These are phyloP conservation scores for Erpetoichthys calabaricus DNA, from an alignment of 2,797 vertebrate species.

Conservation along the genomic window DNA sequence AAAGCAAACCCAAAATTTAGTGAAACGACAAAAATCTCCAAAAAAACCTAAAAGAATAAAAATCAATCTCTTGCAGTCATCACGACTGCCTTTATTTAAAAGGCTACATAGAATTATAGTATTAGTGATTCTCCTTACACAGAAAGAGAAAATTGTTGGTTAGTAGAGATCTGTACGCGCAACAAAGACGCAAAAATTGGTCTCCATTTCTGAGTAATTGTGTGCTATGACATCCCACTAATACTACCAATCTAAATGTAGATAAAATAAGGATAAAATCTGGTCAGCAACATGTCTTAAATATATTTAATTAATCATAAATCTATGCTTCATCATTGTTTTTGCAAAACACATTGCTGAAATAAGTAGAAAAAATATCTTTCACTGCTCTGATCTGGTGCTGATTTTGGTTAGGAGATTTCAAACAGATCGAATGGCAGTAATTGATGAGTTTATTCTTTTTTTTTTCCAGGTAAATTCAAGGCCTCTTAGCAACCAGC, in stretches of 20 bases:
- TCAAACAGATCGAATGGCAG: slow-evolving; percentile 65
- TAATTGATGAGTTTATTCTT: slow-evolving; percentile 54
- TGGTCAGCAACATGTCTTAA: slow-evolving; percentile 4
- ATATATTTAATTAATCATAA: slow-evolving; percentile 40
- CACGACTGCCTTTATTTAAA: slow-evolving; percentile 33
- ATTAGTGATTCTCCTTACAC: slow-evolving; percentile 10
- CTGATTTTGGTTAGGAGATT: slow-evolving; percentile 27
- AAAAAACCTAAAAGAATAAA: slow-evolving; percentile 28
- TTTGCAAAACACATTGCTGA: slow-evolving; percentile 28
- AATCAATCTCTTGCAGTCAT: slow-evolving; percentile 16
- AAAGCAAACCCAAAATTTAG: slow-evolving; percentile 17
- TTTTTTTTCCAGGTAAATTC: slow-evolving; percentile 60
- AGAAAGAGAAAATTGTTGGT: slow-evolving; percentile 36
- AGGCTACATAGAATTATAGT: slow-evolving; percentile 33
- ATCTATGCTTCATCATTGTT: slow-evolving; percentile 20
- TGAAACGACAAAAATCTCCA: slow-evolving; percentile 20
- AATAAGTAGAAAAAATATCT: slow-evolving; percentile 39
- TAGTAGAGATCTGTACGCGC: slow-evolving; percentile 33
- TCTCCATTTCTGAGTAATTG: slow-evolving; percentile 35
- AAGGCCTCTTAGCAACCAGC: slow-evolving; percentile 68
- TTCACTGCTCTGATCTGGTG: slow-evolving; percentile 40
- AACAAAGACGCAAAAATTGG: slow-evolving; percentile 36
- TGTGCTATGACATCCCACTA: slow-evolving; percentile 34
- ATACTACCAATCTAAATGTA: slow-evolving; percentile 16
- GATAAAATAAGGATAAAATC: slow-evolving; percentile 8